Evolutionary conservation across 2,888 invertebrate species (phyloP).

Genomic region (Pocota personata): DNA sequence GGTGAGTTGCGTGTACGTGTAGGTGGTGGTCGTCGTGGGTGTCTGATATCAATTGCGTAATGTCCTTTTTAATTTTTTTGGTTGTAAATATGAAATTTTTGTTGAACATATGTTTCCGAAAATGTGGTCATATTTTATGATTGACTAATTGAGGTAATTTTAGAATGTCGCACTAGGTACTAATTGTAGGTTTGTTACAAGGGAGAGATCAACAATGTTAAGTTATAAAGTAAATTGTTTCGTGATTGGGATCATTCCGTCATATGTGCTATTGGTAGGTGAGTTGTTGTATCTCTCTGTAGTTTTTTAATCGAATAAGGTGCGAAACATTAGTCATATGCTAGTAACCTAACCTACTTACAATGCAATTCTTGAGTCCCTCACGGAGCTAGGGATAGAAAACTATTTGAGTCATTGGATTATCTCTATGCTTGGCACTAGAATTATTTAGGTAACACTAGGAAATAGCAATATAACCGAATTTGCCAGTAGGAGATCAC

Average conservation of each 20-base stretch:
- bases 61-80: background rate
- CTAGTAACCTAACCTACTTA: too few species aligned
- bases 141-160: constrained; percentile 62
- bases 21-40: constrained; percentile 30
- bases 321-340: background rate
- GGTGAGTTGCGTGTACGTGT: constrained; percentile 60
- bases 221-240: constrained; percentile 33
- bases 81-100: too few species aligned
- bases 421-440: too few species aligned
- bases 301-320: background rate
- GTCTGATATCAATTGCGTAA: constrained; percentile 1
- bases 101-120: constrained; percentile 38
- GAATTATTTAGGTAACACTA: too few species aligned
- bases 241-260: constrained; percentile 39
- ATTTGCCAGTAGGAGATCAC: too few species aligned
- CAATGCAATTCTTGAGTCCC: too few species aligned
- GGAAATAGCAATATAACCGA: too few species aligned
- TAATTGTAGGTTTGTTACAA: constrained; percentile 23
- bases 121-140: constrained; percentile 64
- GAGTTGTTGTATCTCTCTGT: background rate
- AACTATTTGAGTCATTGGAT: too few species aligned
- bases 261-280: constrained; percentile 36
- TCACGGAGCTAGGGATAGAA: too few species aligned
- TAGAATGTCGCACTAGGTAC: constrained; percentile 42
- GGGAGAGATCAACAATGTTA: background rate